Evolutionary conservation across 92 coral and sea anemone species (phyloP), one percentile per base, ranked within the genome.

Genomic region (Bergia sp.): DNA sequence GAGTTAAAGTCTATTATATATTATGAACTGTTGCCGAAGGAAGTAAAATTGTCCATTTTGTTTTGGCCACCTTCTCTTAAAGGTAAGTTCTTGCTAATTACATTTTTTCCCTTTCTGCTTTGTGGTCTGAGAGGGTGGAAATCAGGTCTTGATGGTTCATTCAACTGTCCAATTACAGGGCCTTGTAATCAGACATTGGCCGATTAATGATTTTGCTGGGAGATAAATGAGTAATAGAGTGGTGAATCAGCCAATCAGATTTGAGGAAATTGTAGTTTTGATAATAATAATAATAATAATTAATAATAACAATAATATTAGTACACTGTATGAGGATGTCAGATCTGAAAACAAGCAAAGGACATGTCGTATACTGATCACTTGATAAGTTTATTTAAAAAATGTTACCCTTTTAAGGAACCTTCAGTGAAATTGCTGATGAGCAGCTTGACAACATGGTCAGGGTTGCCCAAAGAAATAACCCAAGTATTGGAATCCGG

Each of bases 391-490:
- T 61, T 61, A 21, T 61, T 61, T 61, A 11, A 61, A 61, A 61
- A 61, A n/a, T 61, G 11, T 61, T 61, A 61, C 67, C 67, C 67
- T 61, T 61, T 61, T 61, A 61, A n/a, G 67, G 87, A 66, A 53
- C 38, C 44, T 64, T 23, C 78, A 83, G 87, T 66, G 20, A 83
- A 53, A 83, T 83, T 21, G 1, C 42, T 49, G 87, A 83, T 83
- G 87, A 83, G 45, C 45, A 83, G 73, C 87, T 83, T 83, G 87
- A 83, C 45, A 40, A 83, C 40, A 47, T 82, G 86, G 86, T 82
- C 40, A 82, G 69, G 65, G 69, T 67, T 83, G 87, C 87, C 74
- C 78, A 83, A 83, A 21, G 38, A 29, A 39, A 37, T 58, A 23
- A 83, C 41, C 87, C 87, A 58, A 83, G 69, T 71, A 83, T 83